Conservation (phyloP, 1,140 invertebrate genomes). For the Leguminivora glycinivorella region DNA sequence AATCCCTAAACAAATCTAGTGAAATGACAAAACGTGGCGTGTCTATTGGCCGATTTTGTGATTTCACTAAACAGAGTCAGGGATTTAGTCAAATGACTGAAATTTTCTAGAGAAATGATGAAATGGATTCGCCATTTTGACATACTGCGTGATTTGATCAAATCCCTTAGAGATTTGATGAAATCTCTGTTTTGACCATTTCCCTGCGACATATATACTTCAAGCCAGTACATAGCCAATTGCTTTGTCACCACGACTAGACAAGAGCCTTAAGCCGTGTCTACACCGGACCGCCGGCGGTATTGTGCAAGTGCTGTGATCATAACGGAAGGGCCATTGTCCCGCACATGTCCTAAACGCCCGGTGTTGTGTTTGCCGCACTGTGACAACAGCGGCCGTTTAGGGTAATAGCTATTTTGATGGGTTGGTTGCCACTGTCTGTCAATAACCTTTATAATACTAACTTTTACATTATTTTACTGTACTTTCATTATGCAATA, state of each 20-base stretch:
- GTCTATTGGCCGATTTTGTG: too few species aligned
- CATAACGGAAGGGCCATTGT: conserved; percentile 11
- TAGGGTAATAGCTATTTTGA: conserved; percentile 26
- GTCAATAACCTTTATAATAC: background rate
- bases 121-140: too few species aligned
- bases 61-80: too few species aligned
- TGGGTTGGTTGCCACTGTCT: background rate
- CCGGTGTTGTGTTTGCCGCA: conserved; percentile 4
- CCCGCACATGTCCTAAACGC: conserved; percentile 13
- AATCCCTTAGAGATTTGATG: too few species aligned
- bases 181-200: too few species aligned
- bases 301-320: conserved; percentile 10
- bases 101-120: too few species aligned
- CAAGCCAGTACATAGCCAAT: background rate
- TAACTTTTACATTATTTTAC: background rate
- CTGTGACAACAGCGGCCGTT: conserved; percentile 10
- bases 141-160: too few species aligned
- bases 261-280: background rate
- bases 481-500: background rate
- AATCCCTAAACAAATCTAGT: too few species aligned
- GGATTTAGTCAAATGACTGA: too few species aligned
- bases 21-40: too few species aligned
- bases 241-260: background rate
- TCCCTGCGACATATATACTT: too few species aligned
- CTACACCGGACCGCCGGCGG: background rate